These are phyloP conservation scores for Ianthella basta DNA, from an alignment of 37 sponge, comb jelly and placozoan species.

Conservation along the genomic window DNA sequence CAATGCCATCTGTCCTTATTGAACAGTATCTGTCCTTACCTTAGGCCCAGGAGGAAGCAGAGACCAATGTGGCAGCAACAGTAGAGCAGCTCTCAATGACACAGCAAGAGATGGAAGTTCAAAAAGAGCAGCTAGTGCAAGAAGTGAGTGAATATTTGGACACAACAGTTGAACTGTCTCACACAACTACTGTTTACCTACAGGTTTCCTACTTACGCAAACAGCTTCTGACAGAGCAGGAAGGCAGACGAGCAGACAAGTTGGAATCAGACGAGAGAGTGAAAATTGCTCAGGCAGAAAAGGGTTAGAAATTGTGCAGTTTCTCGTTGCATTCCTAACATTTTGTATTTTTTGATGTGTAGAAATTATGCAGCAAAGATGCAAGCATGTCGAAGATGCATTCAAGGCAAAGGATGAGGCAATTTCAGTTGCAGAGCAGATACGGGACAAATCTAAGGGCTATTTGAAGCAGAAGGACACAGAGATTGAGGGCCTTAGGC, in stretches of 20 bases:
- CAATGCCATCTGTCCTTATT: too few species aligned
- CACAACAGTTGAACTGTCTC: neutral
- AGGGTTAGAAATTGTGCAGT: neutral
- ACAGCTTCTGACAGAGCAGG: constrained; percentile 19
- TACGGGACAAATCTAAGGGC: constrained; percentile 43
- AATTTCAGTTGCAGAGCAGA: constrained; percentile 4
- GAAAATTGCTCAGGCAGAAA: neutral
- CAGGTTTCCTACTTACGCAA: constrained; percentile 2
- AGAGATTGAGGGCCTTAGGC: constrained; percentile 41
- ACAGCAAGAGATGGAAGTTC: constrained; percentile 3
- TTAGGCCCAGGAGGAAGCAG: constrained; percentile 49
- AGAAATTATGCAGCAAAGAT: constrained; percentile 20
- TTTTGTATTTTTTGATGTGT: constrained; percentile 8
- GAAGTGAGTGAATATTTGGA: constrained; percentile 13
- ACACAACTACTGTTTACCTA: neutral
- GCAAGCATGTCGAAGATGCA: constrained; percentile 31
- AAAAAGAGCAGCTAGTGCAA: constrained; percentile 16
- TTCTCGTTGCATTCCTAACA: neutral
- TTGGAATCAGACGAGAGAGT: neutral
- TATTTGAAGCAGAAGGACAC: constrained; percentile 43
- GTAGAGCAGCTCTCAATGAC: constrained; percentile 39
- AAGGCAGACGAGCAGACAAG: neutral
- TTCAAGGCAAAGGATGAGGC: constrained; percentile 22
- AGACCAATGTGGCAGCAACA: constrained; percentile 46
- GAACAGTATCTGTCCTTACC: too few species aligned